Conservation (phyloP, 2,797 vertebrate genomes). For the Hozukius guyotensis region DNA sequence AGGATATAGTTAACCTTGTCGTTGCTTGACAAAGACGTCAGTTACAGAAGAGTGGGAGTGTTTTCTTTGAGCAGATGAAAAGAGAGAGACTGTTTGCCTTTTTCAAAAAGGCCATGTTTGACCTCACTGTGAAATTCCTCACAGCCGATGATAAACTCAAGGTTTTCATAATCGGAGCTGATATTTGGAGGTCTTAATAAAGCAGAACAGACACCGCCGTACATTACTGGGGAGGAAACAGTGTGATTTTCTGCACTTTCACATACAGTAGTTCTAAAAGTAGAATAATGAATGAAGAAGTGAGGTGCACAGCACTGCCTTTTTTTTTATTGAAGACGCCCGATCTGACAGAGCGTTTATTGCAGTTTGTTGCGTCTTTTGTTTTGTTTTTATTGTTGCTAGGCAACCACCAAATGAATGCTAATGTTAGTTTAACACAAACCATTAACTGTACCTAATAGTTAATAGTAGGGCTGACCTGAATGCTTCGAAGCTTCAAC, state of each 20-base stretch:
- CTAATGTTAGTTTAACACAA: no score
- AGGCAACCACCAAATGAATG: no score
- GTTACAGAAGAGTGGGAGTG: conserved; percentile 48
- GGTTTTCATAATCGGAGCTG: conserved; percentile 11
- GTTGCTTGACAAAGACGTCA: conserved; percentile 38
- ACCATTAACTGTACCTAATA: no score
- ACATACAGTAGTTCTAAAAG: not conserved
- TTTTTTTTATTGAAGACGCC: no score
- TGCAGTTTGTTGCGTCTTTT: no score
- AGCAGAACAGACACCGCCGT: not conserved
- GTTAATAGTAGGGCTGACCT: no score
- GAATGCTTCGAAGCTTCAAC: no score
- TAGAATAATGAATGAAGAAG: no score
- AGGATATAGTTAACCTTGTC: conserved; percentile 51
- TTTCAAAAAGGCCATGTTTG: conserved; percentile 35
- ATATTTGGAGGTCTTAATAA: not conserved
- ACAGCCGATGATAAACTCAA: conserved; percentile 33
- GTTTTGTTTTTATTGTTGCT: no score
- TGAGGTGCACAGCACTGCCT: no score
- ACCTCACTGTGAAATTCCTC: conserved; percentile 48
- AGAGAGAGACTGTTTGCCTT: conserved; percentile 35
- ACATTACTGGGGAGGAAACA: accelerated
- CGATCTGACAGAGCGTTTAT: no score
- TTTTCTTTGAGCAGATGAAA: conserved; percentile 51
- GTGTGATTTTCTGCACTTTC: not conserved